Percentiles rank a stretch among this genome's conserved stretches.
Conservation (phyloP, 2,113 vertebrate species). For the Anas platyrhynchos region DNA sequence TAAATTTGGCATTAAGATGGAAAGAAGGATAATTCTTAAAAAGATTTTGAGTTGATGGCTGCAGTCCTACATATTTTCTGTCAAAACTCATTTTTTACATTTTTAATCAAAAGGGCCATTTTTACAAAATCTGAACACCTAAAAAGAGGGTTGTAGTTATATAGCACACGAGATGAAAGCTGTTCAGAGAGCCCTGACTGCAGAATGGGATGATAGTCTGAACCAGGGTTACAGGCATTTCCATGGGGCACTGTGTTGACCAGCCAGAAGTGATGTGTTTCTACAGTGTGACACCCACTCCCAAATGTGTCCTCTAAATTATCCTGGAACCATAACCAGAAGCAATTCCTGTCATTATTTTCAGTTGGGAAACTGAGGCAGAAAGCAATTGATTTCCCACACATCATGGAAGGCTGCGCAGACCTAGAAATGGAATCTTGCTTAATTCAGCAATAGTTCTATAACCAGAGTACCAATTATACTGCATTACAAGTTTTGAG, state of each 20-base stretch:
- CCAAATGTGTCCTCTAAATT: background rate
- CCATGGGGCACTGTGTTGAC: background rate
- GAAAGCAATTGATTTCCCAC: background rate
- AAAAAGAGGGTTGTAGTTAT: background rate
- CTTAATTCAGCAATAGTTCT: background rate
- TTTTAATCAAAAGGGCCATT: background rate
- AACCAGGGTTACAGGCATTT: background rate
- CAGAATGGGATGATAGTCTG: background rate
- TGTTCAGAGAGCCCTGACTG: background rate
- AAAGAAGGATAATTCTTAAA: background rate
- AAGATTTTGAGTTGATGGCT: background rate
- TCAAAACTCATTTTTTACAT: background rate
- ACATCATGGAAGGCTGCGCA: background rate
- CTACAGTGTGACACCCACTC: background rate
- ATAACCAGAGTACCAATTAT: background rate
- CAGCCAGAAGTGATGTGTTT: accelerated
- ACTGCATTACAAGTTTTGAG: background rate
- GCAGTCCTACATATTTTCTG: background rate
- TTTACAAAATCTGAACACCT: background rate
- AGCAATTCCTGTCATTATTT: background rate
- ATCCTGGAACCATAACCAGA: background rate
- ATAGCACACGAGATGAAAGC: background rate
- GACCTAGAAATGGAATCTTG: background rate
- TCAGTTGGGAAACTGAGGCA: background rate
- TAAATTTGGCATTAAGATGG: background rate